Evolutionary conservation across 2,888 invertebrate genomes (phyloP), one percentile per base, ranked within the genome.

Genomic region (Macrosoma leucophasiata): DNA sequence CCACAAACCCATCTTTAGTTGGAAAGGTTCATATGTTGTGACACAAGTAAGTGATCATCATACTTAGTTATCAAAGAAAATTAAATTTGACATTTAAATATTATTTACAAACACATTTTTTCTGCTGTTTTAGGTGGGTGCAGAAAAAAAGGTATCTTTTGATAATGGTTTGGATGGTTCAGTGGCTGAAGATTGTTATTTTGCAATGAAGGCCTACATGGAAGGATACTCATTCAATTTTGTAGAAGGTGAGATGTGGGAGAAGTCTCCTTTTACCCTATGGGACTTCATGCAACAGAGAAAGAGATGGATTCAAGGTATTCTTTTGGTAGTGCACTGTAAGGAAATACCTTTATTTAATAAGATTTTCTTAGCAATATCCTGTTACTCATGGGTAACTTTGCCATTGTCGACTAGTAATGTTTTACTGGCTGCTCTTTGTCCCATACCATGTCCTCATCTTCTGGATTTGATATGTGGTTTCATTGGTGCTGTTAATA

Each of bases 241-340:
- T 76, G 91, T 98, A 47, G 97, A 98, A 70, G 97, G 98, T 28
- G 98, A 98, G 82, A 97, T 98, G 97, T 97, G 97, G 92, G 98
- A 98, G 69, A 97, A 98, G 67, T 96, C 96, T 4, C 97, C 98
- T 2, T 98, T 98, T 70, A 95, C 95, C 2, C 77, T 98, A 17
- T 91, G 93, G 89, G 98, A 98, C 71, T 96, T 98, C 60, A 89
- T 98, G 50, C 97, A 97, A 70, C 98, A 98, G 65, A 87, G 98
- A 37, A 98, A 98, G 69, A 88, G 98, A 32, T 98, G 98, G 98
- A 88, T 98, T 32, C 94, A 95, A 84, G 96, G 95, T 62, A 95
- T 96, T 54, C 86, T 94, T 12, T 84, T 96, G 41, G 95, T 95
- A 12, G 94, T 95, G 26, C 95, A 95, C 74, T 94, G 95, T 34